These are phyloP conservation scores for Epizoanthus scotinus DNA, from an alignment of 92 coral and sea anemone genomes.

Conservation along the genomic window DNA sequence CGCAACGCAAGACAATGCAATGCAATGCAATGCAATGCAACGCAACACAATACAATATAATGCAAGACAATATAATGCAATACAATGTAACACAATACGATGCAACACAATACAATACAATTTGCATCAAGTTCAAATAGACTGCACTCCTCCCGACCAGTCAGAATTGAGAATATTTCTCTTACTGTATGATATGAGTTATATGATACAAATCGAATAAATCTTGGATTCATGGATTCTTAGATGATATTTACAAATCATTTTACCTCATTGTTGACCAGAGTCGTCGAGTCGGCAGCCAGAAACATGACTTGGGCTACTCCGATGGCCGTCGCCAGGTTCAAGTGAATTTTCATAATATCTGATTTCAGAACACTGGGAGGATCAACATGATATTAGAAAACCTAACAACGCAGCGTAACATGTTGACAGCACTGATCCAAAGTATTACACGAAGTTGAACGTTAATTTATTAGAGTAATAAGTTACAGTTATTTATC, in stretches of 20 bases:
- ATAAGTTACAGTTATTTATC: too few relatives aligned
- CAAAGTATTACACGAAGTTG: not conserved
- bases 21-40: too few relatives aligned
- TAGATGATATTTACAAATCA: not conserved
- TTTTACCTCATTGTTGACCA: conserved; percentile 53
- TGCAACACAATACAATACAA: too few relatives aligned
- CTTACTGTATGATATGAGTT: not conserved
- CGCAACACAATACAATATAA: too few relatives aligned
- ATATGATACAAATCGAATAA: not conserved
- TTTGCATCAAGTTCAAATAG: too few relatives aligned
- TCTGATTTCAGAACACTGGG: conserved; percentile 62
- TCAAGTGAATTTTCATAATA: conserved; percentile 65
- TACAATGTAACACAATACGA: too few relatives aligned
- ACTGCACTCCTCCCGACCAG: too few relatives aligned
- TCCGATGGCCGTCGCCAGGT: conserved; percentile 63
- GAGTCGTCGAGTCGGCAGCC: conserved; percentile 63
- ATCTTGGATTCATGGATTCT: not conserved
- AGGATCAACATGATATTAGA: not conserved
- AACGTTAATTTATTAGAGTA: too few relatives aligned
- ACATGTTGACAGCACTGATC: not conserved
- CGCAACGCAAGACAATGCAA: too few relatives aligned
- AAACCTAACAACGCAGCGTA: not conserved
- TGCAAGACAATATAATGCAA: too few relatives aligned
- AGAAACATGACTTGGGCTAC: conserved; percentile 62
- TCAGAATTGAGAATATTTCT: not conserved